Base-by-base conservation (phyloP, 2,113 vertebrate species). In the Cricetomys ansorgei region DNA sequence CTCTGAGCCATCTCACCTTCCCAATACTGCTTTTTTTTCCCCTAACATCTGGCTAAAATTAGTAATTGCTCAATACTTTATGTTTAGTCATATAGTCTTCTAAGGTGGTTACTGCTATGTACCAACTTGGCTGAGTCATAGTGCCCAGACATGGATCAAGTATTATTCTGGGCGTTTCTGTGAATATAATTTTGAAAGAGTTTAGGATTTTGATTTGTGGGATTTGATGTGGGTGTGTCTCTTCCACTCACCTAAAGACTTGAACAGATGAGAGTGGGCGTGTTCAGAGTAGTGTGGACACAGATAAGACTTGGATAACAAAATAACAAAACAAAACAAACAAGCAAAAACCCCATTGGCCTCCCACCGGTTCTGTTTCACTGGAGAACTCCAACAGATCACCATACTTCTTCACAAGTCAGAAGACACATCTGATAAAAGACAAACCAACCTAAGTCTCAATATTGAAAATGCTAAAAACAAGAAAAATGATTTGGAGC, bases 121-220 rank as follows among this genome's bases (percentile, higher is more conserved):
- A 21, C 92, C 53, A 73, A 19, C 13, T n/a, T 89, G 48, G 25
- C 29, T 89, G 69, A n/a, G 37, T 27, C 67, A 86, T 79, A 21
- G 31, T 83, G 37, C 19, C 57, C 27, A 92, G 88, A 94, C 69
- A 69, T 11, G 23, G 62, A 72, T 76, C 3, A 73, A 92, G 83
- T 16, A 91, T 94, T 90, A 62, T 76, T 88, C 50, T 55, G 76
- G 50, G 75, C 91, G 23, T 94, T 97, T 95, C 72, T 89, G 2
- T 84, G 34, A 91, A 57, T 43, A 53, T 9, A 1, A 67, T 86
- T 96, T 93, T 83, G 31, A 43, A 75, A 43, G 67, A 67, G 53
- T 91, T 57, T 70, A 88, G 57, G 19, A 84, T 94, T 72, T 86
- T 72, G 25, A 23, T 73, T 16, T 19, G 62, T 93, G 65, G 2